Evolutionary conservation across 2,113 vertebrate species (phyloP), one percentile per base, ranked within the genome.

Genomic region (Athene cunicularia): DNA sequence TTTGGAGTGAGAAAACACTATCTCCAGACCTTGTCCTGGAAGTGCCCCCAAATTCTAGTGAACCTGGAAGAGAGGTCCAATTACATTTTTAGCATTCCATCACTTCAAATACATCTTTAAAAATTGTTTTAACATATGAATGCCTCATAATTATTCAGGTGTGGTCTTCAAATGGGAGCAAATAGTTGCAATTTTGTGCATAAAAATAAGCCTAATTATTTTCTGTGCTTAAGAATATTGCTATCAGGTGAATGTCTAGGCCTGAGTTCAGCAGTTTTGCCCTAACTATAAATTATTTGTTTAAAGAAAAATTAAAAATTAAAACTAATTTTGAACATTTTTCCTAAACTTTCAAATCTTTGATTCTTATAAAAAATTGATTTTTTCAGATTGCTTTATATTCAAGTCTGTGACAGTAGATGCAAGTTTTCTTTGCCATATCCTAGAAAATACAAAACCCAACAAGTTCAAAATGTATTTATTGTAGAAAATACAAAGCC

Each of bases 161-260:
- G 5, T 49, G 30, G 24, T 10, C 27, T 86, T 90, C 5, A 28
- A 72, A 90, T 49, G 5, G 30, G 18, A 77, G 47, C 8, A 39
- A 63, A 12, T 7, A 47, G 7, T 50, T 67, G 12, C 8, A 50
- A 41, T 74, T 88, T 87, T 71, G 14, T 55, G 6, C 17, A 56
- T 39, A 53, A 76, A 87, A 84, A 11, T 41, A 60, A 63, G 6
- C 23, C 35, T 63, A 58, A 35, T 35, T 62, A 37, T 55, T 70
- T 17, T 20, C 32, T 71, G 2, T 47, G 11, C 18, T 33, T 75
- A 41, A 79, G n/a, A 49, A 15, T 85, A 33, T 50, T 37, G 7
- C 2, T 24, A 7, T 67, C 12, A 74, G 9, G 6, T 41, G 23
- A 28, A 39, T 19, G 4, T 55, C 10, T 67, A 0, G 0, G 4